Evolutionary conservation across 2,797 vertebrate species (phyloP).

Genomic region (Tokudaia muenninki): DNA sequence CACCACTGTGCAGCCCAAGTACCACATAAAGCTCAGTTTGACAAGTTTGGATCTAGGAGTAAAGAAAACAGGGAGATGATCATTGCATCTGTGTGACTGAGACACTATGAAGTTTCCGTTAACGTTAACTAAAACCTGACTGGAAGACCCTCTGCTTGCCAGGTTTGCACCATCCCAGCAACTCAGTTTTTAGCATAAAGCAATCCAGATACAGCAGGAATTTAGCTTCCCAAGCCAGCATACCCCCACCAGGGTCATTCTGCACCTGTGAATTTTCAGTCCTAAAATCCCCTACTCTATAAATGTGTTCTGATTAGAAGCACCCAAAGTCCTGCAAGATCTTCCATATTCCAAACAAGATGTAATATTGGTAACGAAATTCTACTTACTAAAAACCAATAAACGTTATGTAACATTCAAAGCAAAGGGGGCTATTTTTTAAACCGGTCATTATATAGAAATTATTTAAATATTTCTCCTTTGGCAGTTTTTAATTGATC

Average conservation of each 20-base stretch:
- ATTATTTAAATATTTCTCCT: constrained; percentile 30
- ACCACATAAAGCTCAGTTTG: neutral
- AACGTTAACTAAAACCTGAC: neutral
- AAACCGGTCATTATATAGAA: constrained; percentile 19
- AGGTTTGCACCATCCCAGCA: neutral
- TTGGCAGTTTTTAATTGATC: constrained; percentile 23
- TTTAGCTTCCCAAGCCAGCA: neutral
- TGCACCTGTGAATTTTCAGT: neutral
- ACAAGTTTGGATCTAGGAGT: neutral
- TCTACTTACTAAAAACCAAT: constrained; percentile 49
- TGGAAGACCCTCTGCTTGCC: neutral
- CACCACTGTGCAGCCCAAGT: neutral
- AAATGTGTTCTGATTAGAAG: neutral
- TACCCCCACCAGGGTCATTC: neutral
- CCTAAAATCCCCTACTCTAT: neutral
- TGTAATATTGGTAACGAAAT: neutral
- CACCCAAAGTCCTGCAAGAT: neutral
- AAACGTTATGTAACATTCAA: neutral
- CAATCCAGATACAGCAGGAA: neutral
- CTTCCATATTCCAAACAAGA: neutral
- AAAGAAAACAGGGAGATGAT: neutral
- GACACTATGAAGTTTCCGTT: neutral
- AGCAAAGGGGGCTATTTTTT: constrained; percentile 5
- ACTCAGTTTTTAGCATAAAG: neutral
- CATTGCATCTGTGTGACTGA: neutral